These are phyloP conservation scores for Ptychobarbus kaznakovi DNA, from an alignment of 2,797 vertebrate genomes.

Conservation along the genomic window DNA sequence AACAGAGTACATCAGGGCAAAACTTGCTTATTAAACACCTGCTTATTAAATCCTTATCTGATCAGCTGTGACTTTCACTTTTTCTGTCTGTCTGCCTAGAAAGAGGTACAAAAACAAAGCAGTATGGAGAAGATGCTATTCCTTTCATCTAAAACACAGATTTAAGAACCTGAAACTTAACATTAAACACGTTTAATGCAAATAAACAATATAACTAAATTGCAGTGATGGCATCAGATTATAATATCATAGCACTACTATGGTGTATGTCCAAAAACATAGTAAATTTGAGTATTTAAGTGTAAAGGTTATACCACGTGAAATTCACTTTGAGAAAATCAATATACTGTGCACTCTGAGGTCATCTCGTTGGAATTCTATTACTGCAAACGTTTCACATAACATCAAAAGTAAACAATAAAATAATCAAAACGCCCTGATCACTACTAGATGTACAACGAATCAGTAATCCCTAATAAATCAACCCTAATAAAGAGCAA, in stretches of 20 bases:
- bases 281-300: neutral
- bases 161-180: no score
- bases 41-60: neutral
- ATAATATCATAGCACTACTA: neutral
- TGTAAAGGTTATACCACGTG: no score
- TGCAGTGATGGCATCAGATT: neutral
- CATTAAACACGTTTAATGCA: neutral
- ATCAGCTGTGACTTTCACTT: neutral
- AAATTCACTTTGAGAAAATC: neutral
- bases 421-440: neutral
- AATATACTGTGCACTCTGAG: neutral
- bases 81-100: constrained; percentile 10
- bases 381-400: neutral
- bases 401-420: constrained; percentile 29
- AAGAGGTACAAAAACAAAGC: neutral
- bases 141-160: neutral
- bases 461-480: neutral
- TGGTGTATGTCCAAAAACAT: neutral
- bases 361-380: neutral
- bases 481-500: neutral
- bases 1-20: constrained; percentile 5
- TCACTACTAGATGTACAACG: neutral
- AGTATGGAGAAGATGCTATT: neutral
- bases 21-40: neutral
- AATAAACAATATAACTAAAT: neutral